Evolutionary conservation across 92 coral and sea anemone genomes (phyloP).

Genomic region (Bergia puertoricense): DNA sequence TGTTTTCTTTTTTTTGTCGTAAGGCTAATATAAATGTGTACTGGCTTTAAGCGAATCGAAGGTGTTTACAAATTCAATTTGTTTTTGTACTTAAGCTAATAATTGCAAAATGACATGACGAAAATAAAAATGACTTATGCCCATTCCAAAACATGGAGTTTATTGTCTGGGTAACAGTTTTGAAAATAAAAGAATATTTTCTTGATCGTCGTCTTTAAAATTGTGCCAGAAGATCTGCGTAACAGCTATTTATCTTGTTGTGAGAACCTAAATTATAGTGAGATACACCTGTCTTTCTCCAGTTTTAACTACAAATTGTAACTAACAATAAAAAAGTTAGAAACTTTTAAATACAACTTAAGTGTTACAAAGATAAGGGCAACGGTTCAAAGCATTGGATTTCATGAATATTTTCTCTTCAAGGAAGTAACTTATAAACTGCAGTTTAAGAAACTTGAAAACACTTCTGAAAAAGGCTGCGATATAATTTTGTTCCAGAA

Average conservation of each 20-base stretch:
- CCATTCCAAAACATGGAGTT: background rate
- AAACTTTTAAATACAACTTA: too few relatives aligned
- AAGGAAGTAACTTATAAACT: background rate
- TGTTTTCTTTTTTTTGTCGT: too few relatives aligned
- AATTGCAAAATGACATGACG: background rate
- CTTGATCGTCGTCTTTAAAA: background rate
- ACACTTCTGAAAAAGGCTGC: background rate
- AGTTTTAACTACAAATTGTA: too few relatives aligned
- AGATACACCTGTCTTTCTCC: background rate
- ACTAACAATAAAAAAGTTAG: background rate
- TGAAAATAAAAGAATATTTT: background rate
- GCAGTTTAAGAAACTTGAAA: background rate
- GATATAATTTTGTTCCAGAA: background rate
- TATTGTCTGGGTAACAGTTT: background rate
- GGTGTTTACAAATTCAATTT: background rate
- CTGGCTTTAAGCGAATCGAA: too few relatives aligned
- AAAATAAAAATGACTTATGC: background rate
- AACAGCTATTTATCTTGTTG: background rate
- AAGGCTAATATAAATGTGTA: background rate
- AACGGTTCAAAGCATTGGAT: background rate
- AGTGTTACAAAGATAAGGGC: too few relatives aligned
- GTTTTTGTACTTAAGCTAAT: background rate
- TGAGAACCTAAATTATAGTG: background rate
- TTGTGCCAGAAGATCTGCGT: background rate
- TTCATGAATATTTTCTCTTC: background rate